Percentiles rank a stretch among this genome's conserved stretches.
Conservation (phyloP, 1,140 invertebrate species). For the Apolygus lucorum region DNA sequence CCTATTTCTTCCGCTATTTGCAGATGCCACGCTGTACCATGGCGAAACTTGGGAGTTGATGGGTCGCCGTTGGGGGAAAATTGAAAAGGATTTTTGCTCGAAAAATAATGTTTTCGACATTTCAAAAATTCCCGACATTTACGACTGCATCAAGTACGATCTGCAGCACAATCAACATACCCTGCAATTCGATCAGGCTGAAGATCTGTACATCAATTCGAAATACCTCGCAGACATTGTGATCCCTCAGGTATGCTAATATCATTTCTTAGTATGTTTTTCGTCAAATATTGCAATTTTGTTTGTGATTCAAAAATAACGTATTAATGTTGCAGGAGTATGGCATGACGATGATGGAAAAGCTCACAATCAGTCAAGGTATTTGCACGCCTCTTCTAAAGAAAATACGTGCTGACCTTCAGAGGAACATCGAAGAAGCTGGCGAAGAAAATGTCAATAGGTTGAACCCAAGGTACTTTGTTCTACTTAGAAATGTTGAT, state of each 20-base stretch:
- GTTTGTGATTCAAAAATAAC: no score
- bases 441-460: slow-evolving; percentile 85
- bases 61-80: slow-evolving; percentile 94
- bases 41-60: slow-evolving; percentile 99
- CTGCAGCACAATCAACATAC: slow-evolving; percentile 96
- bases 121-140: slow-evolving; percentile 98
- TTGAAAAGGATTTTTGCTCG: slow-evolving; percentile 95
- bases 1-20: slow-evolving; percentile 32
- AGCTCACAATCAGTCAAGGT: slow-evolving; percentile 92
- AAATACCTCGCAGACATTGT: slow-evolving; percentile 97
- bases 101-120: slow-evolving; percentile 93
- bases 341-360: slow-evolving; percentile 90
- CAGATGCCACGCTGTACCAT: slow-evolving; percentile 87
- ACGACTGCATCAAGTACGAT: slow-evolving; percentile 99
- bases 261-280: no score
- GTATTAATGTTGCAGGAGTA: slow-evolving; percentile 90
- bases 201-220: slow-evolving; percentile 89
- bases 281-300: no score
- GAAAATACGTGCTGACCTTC: slow-evolving; percentile 92
- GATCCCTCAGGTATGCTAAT: slow-evolving; percentile 76
- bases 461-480: slow-evolving; percentile 75
- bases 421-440: slow-evolving; percentile 78
- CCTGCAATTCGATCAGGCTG: slow-evolving; percentile 84
- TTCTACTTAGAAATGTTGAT: neutral
- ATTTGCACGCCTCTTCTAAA: slow-evolving; percentile 93